Base-by-base conservation (phyloP, 2,888 invertebrate species). In the Acrocera orbiculus region DNA sequence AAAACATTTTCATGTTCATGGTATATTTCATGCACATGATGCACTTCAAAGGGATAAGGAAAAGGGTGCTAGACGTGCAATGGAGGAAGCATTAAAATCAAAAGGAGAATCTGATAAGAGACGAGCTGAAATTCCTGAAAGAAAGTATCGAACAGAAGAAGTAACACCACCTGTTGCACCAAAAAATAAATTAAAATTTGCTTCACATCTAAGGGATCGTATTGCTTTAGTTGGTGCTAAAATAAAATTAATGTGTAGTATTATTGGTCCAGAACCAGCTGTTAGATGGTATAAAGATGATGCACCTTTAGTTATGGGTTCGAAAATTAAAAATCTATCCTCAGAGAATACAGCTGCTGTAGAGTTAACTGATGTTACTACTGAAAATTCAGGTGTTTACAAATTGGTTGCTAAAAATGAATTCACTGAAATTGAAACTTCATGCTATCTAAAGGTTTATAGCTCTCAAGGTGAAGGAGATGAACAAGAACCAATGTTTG, bases 231-330 rank as follows among this genome's bases (percentile, higher is more conserved):
- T 75, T 52, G 78, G 79, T 1, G 74, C 78, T 2, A 66, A 75
- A 32, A 72, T 81, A 2, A 79, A 80, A 58, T 58, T 87, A 17
- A 79, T 76, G 1, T 85, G 81, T 48, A 79, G 76, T 29, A 71
- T 83, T 3, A 61, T 82, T 32, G 77, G 80, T 4, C 70, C 74
- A 0, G 73, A 76, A 40, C 73, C 81, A 8, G 63, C 63, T 16
- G 64, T 82, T 5, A 67, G 72, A 32, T 86, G 86, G 86, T 70
- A 71, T 45, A 80, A 74, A 52, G 77, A 85, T 51, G 80, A 80
- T 4, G 58, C 66, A 26, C 56, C 65, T 37, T 43, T 78, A 2
- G 61, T 63, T 5, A 61, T 67, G 36, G 64, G 65, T 45, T 60
- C 67, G 5, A 74, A 68, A 38, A 66, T 69, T 40, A 65, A 62